phyloP scores from a whole-genome alignment of 2,113 vertebrate species.

The Galbula dea region DNA sequence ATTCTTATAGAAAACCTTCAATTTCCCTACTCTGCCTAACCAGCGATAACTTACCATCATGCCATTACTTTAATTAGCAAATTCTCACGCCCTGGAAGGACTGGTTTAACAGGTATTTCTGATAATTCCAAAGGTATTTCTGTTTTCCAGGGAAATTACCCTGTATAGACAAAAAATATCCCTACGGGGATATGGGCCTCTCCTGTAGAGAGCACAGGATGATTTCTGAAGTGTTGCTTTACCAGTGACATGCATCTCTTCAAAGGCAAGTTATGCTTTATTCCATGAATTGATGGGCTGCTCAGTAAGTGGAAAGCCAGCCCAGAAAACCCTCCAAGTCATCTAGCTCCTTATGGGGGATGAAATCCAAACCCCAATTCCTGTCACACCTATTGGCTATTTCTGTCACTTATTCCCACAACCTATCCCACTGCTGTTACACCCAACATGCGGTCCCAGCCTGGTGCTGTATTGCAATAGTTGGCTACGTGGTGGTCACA shows the following conservation, averaged over 20 bases:
- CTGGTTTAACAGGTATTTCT: neutral
- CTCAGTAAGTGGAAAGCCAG: neutral
- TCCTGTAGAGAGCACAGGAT: neutral
- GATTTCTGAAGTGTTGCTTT: neutral
- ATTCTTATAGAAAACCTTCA: neutral
- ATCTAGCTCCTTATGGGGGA: rapidly evolving
- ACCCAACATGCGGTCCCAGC: rapidly evolving
- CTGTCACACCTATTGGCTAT: too few relatives aligned
- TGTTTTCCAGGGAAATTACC: neutral
- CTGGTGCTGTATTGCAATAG: rapidly evolving
- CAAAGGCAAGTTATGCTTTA: neutral
- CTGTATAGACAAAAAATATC: rapidly evolving
- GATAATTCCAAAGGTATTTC: neutral
- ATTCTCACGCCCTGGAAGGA: neutral
- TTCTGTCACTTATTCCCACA: too few relatives aligned
- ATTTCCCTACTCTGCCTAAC: neutral
- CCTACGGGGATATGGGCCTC: neutral
- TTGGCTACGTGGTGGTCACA: rapidly evolving
- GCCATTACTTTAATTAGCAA: neutral
- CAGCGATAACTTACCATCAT: neutral
- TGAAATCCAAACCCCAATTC: rapidly evolving
- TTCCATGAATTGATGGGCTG: neutral
- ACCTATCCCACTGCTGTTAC: rapidly evolving
- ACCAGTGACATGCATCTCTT: neutral
- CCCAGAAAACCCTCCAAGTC: neutral